Conservation (phyloP, 2,797 vertebrate species). For the Girardinus metallicus region DNA sequence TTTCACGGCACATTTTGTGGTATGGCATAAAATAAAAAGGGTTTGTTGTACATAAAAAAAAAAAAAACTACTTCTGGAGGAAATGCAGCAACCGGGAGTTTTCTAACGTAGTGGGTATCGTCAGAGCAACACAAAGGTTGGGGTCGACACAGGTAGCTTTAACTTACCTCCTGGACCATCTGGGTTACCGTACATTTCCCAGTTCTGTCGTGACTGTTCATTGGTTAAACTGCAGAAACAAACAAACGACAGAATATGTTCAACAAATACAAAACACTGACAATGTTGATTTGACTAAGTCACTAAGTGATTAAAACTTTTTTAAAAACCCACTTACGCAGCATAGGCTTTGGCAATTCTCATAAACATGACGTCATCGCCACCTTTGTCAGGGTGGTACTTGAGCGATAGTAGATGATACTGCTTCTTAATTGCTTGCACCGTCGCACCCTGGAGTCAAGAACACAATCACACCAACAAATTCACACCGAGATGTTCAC, state of each 20-base stretch:
- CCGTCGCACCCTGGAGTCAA: slow-evolving; percentile 86
- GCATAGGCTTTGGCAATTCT: slow-evolving; percentile 96
- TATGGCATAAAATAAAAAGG: not conserved
- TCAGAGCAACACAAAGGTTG: not conserved
- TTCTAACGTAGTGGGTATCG: not conserved
- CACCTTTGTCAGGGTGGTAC: slow-evolving; percentile 96
- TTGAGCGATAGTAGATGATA: slow-evolving; percentile 94
- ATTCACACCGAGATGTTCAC: not conserved
- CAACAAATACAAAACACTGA: not conserved
- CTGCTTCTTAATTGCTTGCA: slow-evolving; percentile 95
- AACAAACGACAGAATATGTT: not conserved
- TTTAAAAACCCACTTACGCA: slow-evolving; percentile 85
- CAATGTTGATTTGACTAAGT: not conserved
- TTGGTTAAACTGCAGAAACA: slow-evolving; percentile 88
- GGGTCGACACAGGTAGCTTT: not conserved
- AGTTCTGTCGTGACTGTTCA: slow-evolving; percentile 92
- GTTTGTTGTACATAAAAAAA: not conserved
- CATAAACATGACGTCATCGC: slow-evolving; percentile 96
- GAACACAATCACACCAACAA: slow-evolving; percentile 19
- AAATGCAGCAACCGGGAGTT: not conserved
- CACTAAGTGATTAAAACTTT: too few relatives aligned
- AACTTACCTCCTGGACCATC: slow-evolving; percentile 93
- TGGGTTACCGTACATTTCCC: slow-evolving; percentile 94
- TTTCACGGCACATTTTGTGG: not conserved
- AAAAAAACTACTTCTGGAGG: not conserved